Evolutionary conservation across 2,113 vertebrate genomes (phyloP).

Genomic region (Brienomyrus longianalis): DNA sequence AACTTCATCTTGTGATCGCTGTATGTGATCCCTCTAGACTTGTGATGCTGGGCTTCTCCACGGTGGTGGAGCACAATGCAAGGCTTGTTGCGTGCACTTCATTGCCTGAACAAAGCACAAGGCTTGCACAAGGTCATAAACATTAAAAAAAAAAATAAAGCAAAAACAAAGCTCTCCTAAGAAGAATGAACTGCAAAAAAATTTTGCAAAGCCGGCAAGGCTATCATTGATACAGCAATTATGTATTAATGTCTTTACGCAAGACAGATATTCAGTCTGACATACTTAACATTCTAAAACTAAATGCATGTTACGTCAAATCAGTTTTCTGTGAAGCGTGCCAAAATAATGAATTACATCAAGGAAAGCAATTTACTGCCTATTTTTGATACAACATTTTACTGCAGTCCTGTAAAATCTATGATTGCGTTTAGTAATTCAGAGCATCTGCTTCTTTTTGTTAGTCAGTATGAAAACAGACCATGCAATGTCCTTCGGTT

Average conservation of each 20-base stretch:
- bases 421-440: neutral
- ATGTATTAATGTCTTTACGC: neutral
- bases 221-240: neutral
- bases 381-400: neutral
- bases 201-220: neutral
- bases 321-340: neutral
- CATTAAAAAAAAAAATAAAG: neutral
- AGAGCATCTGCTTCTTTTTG: neutral
- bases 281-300: neutral
- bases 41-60: neutral
- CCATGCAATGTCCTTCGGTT: neutral
- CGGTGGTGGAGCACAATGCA: neutral
- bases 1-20: neutral
- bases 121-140: neutral
- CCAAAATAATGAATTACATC: neutral
- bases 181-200: neutral
- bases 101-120: neutral
- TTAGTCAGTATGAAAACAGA: neutral
- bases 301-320: neutral
- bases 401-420: neutral
- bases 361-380: neutral
- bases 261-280: neutral
- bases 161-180: neutral
- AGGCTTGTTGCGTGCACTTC: neutral
- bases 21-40: neutral